Base-by-base conservation (phyloP, 2,113 vertebrate species). In the Prunella fulvescens region DNA sequence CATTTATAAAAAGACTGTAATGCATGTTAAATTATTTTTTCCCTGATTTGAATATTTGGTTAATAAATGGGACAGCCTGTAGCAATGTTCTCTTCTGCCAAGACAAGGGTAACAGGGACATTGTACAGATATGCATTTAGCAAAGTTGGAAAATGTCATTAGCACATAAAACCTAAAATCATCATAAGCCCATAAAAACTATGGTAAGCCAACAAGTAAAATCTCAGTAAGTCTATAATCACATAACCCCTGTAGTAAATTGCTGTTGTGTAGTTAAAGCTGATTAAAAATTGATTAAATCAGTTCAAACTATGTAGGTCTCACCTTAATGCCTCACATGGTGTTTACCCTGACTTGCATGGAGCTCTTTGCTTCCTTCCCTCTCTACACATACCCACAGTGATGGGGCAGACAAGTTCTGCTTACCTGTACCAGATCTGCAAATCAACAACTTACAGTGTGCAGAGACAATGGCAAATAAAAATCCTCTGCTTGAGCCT, bases 281-380 rank as follows among this genome's bases (percentile, higher is more conserved):
- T 93, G 88, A 94, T 88, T 93, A 88, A 94, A 95, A 96, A 62
- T 92, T 94, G 39, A 92, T 96, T 92, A 69, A 94, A 97, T 64
- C 29, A 29, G 86, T 58, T 88, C 35, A 77, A 69, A 81, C 39
- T 58, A 19, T 53, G 40, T 57, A 45, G 51, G 33, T 50, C 51
- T 93, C 82, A 62, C 88, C 76, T 93, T 78, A 83, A 90, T 18
- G 54, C 56, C 74, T 81, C 82, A 44, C 54, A 42, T 33, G 39
- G 19, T 86, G 20, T 81, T 92, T 58, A 73, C 47, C 25, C 58
- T 81, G 62, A 29, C 33, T 85, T 65, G 66, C 37, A 45, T 80
- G 39, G 37, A 92, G 64, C 23, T 23, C 42, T 77, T 22, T 7
- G 18, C 77, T 72, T 82, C 56, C 28, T 76, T 64, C 28, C 19